Percentiles rank a stretch among this genome's conserved stretches.
phyloP scores from a whole-genome alignment of 2,797 vertebrate species.

The Bradypodion pumilum region DNA sequence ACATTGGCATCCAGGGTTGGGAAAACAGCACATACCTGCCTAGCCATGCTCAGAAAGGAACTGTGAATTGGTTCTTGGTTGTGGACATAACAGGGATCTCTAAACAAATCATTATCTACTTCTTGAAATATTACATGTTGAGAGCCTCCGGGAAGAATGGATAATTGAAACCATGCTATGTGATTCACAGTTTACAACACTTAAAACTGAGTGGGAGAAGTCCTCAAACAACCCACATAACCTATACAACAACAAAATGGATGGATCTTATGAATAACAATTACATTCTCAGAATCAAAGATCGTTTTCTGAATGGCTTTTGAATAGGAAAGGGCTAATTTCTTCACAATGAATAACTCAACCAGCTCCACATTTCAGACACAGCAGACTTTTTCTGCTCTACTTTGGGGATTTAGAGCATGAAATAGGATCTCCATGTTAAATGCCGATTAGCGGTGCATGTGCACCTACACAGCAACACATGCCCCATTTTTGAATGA shows the following conservation, averaged over 20 bases:
- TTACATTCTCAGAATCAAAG: constrained; percentile 39
- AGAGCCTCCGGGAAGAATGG: constrained; percentile 32
- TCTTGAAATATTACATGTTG: constrained; percentile 17
- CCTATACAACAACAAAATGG: constrained; percentile 43
- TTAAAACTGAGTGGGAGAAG: constrained; percentile 41
- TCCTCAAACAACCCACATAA: constrained; percentile 39
- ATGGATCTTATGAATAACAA: constrained; percentile 30
- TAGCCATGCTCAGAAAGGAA: too few species aligned
- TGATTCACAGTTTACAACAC: constrained; percentile 14
- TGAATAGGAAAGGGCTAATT: constrained; percentile 37
- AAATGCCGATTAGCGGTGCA: constrained; percentile 43
- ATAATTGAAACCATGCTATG: constrained; percentile 39
- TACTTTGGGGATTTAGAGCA: constrained; percentile 34
- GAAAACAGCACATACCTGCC: neutral
- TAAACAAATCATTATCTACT: neutral
- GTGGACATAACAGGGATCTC: neutral
- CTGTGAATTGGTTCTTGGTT: neutral
- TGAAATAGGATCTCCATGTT: constrained; percentile 41
- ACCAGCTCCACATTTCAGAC: neutral
- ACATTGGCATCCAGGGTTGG: too few species aligned
- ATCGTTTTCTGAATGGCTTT: constrained; percentile 23
- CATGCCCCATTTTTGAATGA: constrained; percentile 47
- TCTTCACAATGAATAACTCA: constrained; percentile 34
- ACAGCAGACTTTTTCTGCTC: constrained; percentile 5
- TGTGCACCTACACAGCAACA: constrained; percentile 43